These are phyloP conservation scores for Cheilosia vernalis DNA, from an alignment of 2,888 invertebrate genomes.

Conservation along the genomic window DNA sequence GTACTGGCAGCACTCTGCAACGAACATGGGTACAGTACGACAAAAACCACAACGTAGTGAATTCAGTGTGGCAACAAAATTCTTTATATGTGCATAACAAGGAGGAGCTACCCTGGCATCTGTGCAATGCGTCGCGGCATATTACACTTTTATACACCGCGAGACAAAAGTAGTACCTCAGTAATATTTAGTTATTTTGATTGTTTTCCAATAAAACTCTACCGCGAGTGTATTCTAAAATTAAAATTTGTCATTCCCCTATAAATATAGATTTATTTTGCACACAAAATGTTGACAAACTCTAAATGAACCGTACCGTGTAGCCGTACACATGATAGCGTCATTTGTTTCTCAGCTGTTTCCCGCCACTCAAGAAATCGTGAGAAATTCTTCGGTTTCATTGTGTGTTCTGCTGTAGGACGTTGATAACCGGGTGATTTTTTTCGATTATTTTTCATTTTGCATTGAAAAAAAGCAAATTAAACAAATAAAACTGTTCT, in stretches of 20 bases:
- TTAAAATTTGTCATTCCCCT: background rate
- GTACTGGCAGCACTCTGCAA: slow-evolving; percentile 15
- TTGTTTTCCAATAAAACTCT: slow-evolving; percentile 9
- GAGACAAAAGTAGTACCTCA: slow-evolving; percentile 72
- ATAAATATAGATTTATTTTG: slow-evolving; percentile 7
- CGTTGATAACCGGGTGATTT: slow-evolving; percentile 62
- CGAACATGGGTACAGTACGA: slow-evolving; percentile 32
- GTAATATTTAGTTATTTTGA: slow-evolving; percentile 37
- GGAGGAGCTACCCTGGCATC: slow-evolving; percentile 56
- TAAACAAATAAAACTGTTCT: slow-evolving; percentile 29
- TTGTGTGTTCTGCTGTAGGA: slow-evolving; percentile 70
- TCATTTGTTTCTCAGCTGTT: slow-evolving; percentile 75
- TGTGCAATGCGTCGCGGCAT: slow-evolving; percentile 70
- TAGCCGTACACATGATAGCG: slow-evolving; percentile 71
- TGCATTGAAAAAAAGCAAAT: slow-evolving; percentile 15
- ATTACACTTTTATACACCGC: slow-evolving; percentile 62
- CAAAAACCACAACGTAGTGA: slow-evolving; percentile 17
- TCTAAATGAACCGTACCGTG: slow-evolving; percentile 32
- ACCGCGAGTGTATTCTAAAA: slow-evolving; percentile 1
- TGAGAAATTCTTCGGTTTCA: slow-evolving; percentile 68
- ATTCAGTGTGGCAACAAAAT: slow-evolving; percentile 52
- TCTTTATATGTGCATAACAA: slow-evolving; percentile 47
- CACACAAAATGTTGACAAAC: slow-evolving; percentile 14
- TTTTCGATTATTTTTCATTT: slow-evolving; percentile 42
- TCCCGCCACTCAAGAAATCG: slow-evolving; percentile 72